A percentile compares a stretch with the other conserved stretches of the same genome.
These are phyloP conservation scores for Motacilla tschutschensis DNA, from an alignment of 2,113 vertebrate species.

Conservation along the genomic window DNA sequence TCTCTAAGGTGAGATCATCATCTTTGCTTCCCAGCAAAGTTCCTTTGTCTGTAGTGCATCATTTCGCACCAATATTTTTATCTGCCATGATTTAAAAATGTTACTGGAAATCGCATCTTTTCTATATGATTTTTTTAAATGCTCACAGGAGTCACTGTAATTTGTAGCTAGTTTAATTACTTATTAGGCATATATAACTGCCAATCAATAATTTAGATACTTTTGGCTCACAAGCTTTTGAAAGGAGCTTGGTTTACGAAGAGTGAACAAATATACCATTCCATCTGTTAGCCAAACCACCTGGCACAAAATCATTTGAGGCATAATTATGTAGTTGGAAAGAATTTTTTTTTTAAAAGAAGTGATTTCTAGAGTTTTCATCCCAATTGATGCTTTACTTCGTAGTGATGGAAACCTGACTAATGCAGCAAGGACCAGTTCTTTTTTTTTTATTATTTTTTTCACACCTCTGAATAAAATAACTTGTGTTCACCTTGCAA, in stretches of 20 bases:
- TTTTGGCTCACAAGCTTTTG: constrained; percentile 51
- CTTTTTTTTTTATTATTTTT: not conserved
- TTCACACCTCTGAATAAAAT: constrained; percentile 3
- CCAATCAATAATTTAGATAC: constrained; percentile 60
- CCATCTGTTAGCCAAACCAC: constrained; percentile 72
- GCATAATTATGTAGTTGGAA: constrained; percentile 67
- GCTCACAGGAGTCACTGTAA: constrained; percentile 38
- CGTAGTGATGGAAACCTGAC: constrained; percentile 38
- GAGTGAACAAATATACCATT: constrained; percentile 64
- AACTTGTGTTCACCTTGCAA: constrained; percentile 26
- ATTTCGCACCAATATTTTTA: constrained; percentile 52
- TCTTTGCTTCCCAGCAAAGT: not conserved
- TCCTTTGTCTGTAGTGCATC: constrained; percentile 5
- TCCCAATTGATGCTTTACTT: constrained; percentile 34
- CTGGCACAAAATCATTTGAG: constrained; percentile 63
- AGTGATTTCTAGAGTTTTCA: constrained; percentile 63
- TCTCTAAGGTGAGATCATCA: not conserved
- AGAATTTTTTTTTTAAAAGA: constrained; percentile 3
- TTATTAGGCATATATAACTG: constrained; percentile 70
- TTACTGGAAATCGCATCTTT: constrained; percentile 10
- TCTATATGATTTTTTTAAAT: not conserved
- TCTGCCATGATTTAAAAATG: constrained; percentile 24
- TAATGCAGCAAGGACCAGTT: not conserved
- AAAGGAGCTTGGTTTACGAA: constrained; percentile 48
- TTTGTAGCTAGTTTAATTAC: constrained; percentile 67